These are phyloP conservation scores for Platyscelio sp. DNA, from an alignment of 2,888 invertebrate genomes.

Conservation along the genomic window DNA sequence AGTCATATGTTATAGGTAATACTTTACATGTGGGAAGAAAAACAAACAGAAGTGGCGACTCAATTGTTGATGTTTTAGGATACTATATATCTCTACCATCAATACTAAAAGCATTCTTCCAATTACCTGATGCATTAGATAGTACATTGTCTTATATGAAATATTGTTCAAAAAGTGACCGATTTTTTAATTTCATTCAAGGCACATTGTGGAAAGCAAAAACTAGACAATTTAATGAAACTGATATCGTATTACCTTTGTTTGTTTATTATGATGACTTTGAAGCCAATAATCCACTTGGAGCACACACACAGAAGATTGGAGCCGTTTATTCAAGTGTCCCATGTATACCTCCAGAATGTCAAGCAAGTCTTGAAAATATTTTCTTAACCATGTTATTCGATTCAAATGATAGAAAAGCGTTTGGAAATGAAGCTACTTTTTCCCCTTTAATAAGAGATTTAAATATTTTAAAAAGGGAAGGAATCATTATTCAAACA, in stretches of 20 bases:
- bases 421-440: background rate
- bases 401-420: conserved; percentile 16
- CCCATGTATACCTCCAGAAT: conserved; percentile 11
- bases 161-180: background rate
- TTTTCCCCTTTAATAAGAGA: conserved; percentile 22
- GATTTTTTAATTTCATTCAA: conserved; percentile 4
- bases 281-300: conserved; percentile 23
- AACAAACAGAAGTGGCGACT: background rate
- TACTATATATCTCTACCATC: background rate
- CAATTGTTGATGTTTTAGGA: background rate
- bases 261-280: conserved; percentile 30
- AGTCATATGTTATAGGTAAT: conserved; percentile 1
- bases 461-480: background rate
- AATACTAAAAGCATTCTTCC: conserved; percentile 2
- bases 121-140: conserved; percentile 16
- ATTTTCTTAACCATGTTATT: conserved; percentile 4
- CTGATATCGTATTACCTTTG: conserved; percentile 8
- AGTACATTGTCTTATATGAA: conserved; percentile 6
- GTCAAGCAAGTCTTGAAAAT: conserved; percentile 21
- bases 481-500: conserved; percentile 13
- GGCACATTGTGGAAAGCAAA: conserved; percentile 11
- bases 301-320: conserved; percentile 18
- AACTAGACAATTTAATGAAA: background rate
- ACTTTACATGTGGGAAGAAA: background rate
- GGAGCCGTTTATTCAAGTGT: conserved; percentile 11